Percentiles rank a stretch among this genome's conserved stretches.
phyloP scores from a whole-genome alignment of 2,113 vertebrate species.

The Apodemus speciosus region DNA sequence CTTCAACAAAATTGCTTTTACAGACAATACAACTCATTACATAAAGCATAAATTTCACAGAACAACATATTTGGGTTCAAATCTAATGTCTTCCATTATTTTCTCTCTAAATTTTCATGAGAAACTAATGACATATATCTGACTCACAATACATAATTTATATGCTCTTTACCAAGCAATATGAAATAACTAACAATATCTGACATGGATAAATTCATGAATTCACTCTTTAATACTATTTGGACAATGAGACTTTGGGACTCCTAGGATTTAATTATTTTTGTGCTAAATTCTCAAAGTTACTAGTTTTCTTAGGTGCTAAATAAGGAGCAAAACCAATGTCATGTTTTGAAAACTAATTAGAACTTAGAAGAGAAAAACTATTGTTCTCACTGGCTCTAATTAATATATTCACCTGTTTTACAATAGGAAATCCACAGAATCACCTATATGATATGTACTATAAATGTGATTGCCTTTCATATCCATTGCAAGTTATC shows the following conservation, averaged over 20 bases:
- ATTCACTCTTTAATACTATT: conserved; percentile 26
- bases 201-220: background rate
- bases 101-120: background rate
- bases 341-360: background rate
- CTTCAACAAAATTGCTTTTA: background rate
- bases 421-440: conserved; percentile 47
- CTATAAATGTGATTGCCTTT: conserved; percentile 43
- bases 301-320: background rate
- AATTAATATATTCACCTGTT: conserved; percentile 25
- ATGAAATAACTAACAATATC: background rate
- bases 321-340: background rate
- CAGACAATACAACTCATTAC: background rate
- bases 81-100: background rate
- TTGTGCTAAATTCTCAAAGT: background rate
- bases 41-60: background rate
- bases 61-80: background rate
- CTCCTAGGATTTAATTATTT: conserved; percentile 28
- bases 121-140: conserved; percentile 20
- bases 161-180: background rate
- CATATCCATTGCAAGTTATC: conserved; percentile 46
- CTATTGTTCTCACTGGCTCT: background rate
- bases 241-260: background rate
- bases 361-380: conserved; percentile 33
- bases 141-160: background rate
- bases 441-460: conserved; percentile 15